A percentile compares a stretch with the other conserved stretches of the same genome.
These are phyloP conservation scores for Pseudomyrmex gracilis DNA, from an alignment of 1,140 invertebrate species.

Conservation along the genomic window DNA sequence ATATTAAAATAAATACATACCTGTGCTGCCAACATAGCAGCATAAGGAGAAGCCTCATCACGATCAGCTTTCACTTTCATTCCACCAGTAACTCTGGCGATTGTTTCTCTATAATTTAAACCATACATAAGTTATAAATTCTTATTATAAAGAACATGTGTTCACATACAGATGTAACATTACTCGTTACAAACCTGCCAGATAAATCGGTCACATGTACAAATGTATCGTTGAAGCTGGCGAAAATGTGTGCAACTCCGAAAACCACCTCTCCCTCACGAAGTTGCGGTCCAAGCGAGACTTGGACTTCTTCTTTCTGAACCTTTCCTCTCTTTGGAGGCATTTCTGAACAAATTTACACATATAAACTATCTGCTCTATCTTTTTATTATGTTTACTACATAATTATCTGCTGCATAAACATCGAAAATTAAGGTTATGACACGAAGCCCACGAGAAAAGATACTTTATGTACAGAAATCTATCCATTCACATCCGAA, in stretches of 20 bases:
- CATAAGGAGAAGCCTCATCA: conserved; percentile 99
- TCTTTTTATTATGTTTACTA: background rate
- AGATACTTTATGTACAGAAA: conserved; percentile 25
- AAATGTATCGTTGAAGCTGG: conserved; percentile 99
- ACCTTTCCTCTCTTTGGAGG: conserved; percentile 98
- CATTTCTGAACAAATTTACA: conserved; percentile 88
- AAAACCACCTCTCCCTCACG: conserved; percentile 99
- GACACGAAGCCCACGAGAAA: conserved; percentile 43
- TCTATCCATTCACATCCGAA: conserved; percentile 74
- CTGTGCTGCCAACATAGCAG: conserved; percentile 99
- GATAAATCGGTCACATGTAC: conserved; percentile 99
- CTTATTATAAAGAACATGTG: background rate
- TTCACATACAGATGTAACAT: background rate
- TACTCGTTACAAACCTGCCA: conserved; percentile 89
- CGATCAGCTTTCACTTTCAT: conserved; percentile 99
- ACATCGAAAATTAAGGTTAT: conserved; percentile 67
- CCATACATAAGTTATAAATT: background rate
- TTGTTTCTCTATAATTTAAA: conserved; percentile 94
- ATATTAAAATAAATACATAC: conserved; percentile 83
- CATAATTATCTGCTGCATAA: conserved; percentile 18
- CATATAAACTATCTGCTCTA: background rate
- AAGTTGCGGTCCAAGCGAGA: conserved; percentile 98
- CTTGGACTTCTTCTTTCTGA: conserved; percentile 98
- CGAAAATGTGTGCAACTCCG: conserved; percentile 99
- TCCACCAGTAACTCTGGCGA: conserved; percentile 98